Conservation (phyloP, 37 sponge, comb jelly and placozoan genomes). For the Chondrilla cf. caribensis region DNA sequence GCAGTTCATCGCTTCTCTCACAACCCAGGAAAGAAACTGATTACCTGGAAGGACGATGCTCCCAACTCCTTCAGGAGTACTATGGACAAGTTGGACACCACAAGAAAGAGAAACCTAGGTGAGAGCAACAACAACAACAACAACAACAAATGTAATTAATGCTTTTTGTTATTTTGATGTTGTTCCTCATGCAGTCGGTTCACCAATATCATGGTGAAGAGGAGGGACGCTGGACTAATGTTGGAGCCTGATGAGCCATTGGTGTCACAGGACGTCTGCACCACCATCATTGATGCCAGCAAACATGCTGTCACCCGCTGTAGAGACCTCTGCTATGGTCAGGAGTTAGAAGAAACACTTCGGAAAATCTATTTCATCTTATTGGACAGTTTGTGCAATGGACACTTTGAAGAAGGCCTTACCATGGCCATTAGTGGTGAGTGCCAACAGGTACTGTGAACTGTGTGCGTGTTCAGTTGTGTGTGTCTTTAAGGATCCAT, state of each 20-base stretch:
- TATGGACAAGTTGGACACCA: conserved; percentile 38
- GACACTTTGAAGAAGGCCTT: conserved; percentile 71
- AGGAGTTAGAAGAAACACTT: conserved; percentile 51
- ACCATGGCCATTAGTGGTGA: conserved; percentile 58
- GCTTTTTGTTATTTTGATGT: too few relatives aligned
- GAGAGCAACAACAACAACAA: neutral
- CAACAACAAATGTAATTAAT: too few relatives aligned
- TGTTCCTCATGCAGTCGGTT: too few relatives aligned
- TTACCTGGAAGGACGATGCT: conserved; percentile 28
- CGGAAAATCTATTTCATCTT: conserved; percentile 47
- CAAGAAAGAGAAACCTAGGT: conserved; percentile 33
- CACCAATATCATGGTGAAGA: too few relatives aligned
- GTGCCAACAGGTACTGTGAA: neutral
- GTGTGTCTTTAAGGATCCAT: neutral
- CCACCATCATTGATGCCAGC: conserved; percentile 59
- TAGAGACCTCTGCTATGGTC: conserved; percentile 42
- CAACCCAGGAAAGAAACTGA: conserved; percentile 44
- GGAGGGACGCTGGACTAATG: neutral
- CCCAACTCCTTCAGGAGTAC: conserved; percentile 25
- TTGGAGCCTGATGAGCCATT: conserved; percentile 41
- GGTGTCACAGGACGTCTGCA: conserved; percentile 78
- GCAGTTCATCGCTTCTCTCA: neutral
- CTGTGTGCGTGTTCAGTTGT: neutral
- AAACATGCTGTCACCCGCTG: conserved; percentile 71
- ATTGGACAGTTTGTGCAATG: conserved; percentile 57